These are phyloP conservation scores for Microtus richardsoni DNA, from an alignment of 2,113 vertebrate species.

Conservation along the genomic window DNA sequence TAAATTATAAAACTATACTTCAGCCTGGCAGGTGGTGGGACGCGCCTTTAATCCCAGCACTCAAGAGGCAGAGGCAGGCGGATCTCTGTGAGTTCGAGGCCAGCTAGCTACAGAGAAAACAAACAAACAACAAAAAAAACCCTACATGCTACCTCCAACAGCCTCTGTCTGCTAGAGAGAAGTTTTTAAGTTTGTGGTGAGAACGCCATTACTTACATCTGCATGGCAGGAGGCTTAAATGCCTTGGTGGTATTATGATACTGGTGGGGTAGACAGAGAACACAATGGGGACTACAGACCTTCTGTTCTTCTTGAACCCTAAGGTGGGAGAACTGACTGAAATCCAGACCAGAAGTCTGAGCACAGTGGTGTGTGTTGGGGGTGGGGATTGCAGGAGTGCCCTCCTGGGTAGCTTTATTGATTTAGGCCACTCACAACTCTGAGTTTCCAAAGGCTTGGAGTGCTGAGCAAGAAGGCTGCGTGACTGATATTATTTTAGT, in stretches of 20 bases:
- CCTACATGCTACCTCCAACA: constrained; percentile 43
- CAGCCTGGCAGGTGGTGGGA: too few species aligned
- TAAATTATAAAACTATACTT: constrained; percentile 50
- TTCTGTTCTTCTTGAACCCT: neutral
- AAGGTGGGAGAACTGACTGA: constrained; percentile 35
- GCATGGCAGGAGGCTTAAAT: neutral
- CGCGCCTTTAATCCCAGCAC: too few species aligned
- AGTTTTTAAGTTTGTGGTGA: constrained; percentile 60
- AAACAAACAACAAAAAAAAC: too few species aligned
- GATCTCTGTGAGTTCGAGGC: too few species aligned
- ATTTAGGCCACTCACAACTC: neutral
- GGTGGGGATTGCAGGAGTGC: neutral
- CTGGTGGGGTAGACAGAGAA: neutral
- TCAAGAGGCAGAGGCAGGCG: too few species aligned
- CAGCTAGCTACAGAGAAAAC: too few species aligned
- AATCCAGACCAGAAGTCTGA: neutral
- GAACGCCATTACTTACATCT: neutral
- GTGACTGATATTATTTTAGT: constrained; percentile 19
- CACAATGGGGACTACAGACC: neutral
- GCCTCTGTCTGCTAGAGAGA: constrained; percentile 2
- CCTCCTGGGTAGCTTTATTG: constrained; percentile 2
- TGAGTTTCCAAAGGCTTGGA: constrained; percentile 25
- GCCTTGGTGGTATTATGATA: neutral
- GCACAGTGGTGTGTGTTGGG: neutral
- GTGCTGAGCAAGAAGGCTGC: neutral